These are phyloP conservation scores for Eulemur coronatus DNA, from an alignment of 2,797 vertebrate genomes.

Conservation along the genomic window DNA sequence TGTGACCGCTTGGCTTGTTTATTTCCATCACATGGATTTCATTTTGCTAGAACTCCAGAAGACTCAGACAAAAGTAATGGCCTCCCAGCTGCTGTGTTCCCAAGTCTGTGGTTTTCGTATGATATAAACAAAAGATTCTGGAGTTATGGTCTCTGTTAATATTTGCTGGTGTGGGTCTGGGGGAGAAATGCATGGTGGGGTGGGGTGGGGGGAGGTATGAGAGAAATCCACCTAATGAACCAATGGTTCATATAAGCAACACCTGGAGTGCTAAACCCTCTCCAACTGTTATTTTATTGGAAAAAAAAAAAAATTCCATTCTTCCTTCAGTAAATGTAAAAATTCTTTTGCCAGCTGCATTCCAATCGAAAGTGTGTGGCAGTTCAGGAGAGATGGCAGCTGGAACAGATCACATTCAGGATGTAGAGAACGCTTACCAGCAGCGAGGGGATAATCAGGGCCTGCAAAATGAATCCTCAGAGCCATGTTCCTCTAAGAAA, in stretches of 20 bases:
- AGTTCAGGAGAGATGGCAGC: conserved; percentile 79
- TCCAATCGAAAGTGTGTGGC: conserved; percentile 79
- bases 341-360: conserved; percentile 80
- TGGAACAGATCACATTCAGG: conserved; percentile 82
- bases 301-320: background rate
- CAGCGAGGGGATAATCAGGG: conserved; percentile 74
- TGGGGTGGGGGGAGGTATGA: background rate
- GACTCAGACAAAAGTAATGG: conserved; percentile 81
- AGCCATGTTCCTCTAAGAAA: conserved; percentile 67
- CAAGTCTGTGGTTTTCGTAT: conserved; percentile 81
- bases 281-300: conserved; percentile 73
- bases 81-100: conserved; percentile 80
- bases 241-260: conserved; percentile 78
- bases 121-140: conserved; percentile 81
- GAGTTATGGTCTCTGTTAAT: conserved; percentile 40
- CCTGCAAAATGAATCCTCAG: conserved; percentile 70
- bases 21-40: conserved; percentile 83
- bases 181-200: background rate
- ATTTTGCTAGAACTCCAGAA: conserved; percentile 81
- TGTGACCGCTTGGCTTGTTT: conserved; percentile 81
- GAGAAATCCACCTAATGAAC: conserved; percentile 67
- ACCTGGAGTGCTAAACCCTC: conserved; percentile 78
- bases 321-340: conserved; percentile 76
- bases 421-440: conserved; percentile 73
- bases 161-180: conserved; percentile 53